Evolutionary conservation across 2,888 invertebrate species (phyloP), one percentile per base, ranked within the genome.

Genomic region (Piscicola geometra): DNA sequence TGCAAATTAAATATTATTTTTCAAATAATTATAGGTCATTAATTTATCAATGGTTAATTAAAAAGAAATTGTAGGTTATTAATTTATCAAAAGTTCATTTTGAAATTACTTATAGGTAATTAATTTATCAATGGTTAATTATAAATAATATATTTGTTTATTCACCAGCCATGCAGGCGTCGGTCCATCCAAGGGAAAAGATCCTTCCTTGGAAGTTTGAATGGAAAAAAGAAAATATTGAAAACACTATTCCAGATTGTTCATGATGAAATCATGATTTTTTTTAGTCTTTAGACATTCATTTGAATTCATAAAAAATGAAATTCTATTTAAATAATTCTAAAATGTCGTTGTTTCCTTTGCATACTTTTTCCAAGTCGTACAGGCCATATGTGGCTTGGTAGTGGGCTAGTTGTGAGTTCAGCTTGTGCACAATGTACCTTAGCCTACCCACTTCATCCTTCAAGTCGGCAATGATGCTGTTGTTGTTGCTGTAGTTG

Each of bases 151-250:
- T n/a, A n/a, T n/a, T n/a, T n/a, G n/a, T n/a, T n/a, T n/a, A n/a
- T n/a, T n/a, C 80, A 85, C 84, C 81, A 85, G 82, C 85, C 85
- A 85, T 9, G 83, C 83, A 25, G 85, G 85, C 47, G 82, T 81
- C 15, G 84, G 84, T n/a, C 84, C 85, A 73, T 81, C 81, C 3
- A 80, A 77, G 32, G 85, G 85, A 12, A 85, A 78, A n/a, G 83
- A 83, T 35, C 79, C 60, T n/a, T n/a, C n/a, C n/a, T n/a, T n/a
- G 12, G 21, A 47, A 15, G 50, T 15, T 21, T 47, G 21, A 47
- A 47, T 47, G 12, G 21, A 47, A 47, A 15, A 21, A 47, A 47
- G 9, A 47, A 47, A 47, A 15, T 15, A 15, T 47, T 21, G 50
- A 56, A 56, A 18, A 56, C n/a, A 56, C 15, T 5, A 21, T 18